Conservation (phyloP, 2,113 vertebrate genomes). For the Australoheros scitulus region DNA sequence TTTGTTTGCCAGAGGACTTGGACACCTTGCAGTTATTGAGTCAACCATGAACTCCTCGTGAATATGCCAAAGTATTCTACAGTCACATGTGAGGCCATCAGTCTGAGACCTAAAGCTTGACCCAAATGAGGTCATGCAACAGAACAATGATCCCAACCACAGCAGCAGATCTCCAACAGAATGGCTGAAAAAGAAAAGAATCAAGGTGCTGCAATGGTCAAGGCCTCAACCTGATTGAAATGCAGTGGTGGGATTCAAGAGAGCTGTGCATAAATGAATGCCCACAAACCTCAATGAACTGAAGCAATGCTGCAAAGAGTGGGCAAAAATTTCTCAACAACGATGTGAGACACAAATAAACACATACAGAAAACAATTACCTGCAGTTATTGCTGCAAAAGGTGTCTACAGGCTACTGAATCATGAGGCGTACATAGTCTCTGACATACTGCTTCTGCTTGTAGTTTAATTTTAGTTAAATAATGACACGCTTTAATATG, state of each 20-base stretch:
- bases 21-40: not conserved
- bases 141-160: not conserved
- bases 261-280: not conserved
- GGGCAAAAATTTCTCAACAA: not conserved
- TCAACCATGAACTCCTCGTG: not conserved
- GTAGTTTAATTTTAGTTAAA: no score
- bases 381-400: not conserved
- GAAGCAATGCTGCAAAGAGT: not conserved
- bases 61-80: not conserved
- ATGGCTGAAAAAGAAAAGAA: not conserved
- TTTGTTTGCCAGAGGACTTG: not conserved
- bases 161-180: not conserved
- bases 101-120: not conserved
- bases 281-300: not conserved
- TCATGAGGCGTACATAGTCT: not conserved
- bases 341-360: not conserved
- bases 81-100: not conserved
- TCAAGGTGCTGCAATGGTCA: fast-evolving
- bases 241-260: not conserved
- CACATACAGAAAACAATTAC: not conserved
- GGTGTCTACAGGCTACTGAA: not conserved
- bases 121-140: not conserved
- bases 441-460: no score
- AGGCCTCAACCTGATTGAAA: not conserved
- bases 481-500: no score